Percentiles rank a stretch among this genome's conserved stretches.
phyloP scores from a whole-genome alignment of 2,797 vertebrate species.

The Falco cherrug region DNA sequence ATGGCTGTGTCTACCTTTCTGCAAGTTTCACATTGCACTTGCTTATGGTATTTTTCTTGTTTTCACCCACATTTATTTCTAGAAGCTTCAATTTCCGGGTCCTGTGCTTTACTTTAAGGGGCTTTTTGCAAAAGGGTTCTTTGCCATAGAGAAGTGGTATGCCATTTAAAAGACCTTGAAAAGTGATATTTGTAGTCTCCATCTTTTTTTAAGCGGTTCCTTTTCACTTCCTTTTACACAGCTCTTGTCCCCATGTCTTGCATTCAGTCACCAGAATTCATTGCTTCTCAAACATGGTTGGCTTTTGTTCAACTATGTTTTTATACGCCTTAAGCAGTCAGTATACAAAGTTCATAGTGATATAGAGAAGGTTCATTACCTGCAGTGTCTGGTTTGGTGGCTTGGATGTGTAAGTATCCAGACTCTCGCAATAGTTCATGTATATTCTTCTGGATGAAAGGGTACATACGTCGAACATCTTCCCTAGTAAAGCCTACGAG shows the following conservation, averaged over 20 bases:
- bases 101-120: neutral
- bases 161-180: neutral
- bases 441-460: too few species aligned
- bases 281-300: neutral
- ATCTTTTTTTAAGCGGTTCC: neutral
- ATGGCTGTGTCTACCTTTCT: neutral
- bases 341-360: neutral
- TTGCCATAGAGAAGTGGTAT: neutral
- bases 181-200: neutral
- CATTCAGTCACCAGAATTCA: neutral
- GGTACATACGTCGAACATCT: too few species aligned
- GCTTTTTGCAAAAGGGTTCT: neutral
- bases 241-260: neutral
- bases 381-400: conserved; percentile 89
- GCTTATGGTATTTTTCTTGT: neutral
- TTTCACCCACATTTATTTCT: neutral
- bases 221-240: neutral
- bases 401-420: too few species aligned
- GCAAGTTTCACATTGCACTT: neutral
- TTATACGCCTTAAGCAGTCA: neutral
- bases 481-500: conserved; percentile 84
- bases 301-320: neutral
- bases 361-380: conserved; percentile 69
- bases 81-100: neutral
- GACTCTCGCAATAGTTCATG: too few species aligned